A percentile compares a stretch with the other conserved stretches of the same genome.
Evolutionary conservation across 2,888 invertebrate species (phyloP).

Genomic region (Spodoptera picta): DNA sequence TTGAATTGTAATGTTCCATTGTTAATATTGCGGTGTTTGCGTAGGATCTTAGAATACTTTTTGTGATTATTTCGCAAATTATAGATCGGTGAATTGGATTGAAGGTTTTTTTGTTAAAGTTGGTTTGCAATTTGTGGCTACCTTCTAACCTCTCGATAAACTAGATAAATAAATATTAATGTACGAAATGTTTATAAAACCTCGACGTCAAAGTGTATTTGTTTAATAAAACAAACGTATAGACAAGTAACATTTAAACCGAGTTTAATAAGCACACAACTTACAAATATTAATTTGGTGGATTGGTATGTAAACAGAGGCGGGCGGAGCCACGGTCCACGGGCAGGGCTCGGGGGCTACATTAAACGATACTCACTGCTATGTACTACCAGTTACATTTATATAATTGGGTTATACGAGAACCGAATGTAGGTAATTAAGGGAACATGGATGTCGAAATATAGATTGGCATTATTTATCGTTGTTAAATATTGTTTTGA

Average conservation of each 20-base stretch:
- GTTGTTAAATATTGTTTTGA: too few species aligned
- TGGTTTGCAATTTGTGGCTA: slow-evolving; percentile 8
- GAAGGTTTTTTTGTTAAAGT: slow-evolving; percentile 25
- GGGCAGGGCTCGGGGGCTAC: slow-evolving; percentile 65
- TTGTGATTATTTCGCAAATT: slow-evolving; percentile 46
- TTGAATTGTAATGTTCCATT: slow-evolving; percentile 63
- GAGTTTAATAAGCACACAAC: slow-evolving; percentile 67
- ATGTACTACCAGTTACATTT: slow-evolving; percentile 11
- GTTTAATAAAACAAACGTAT: slow-evolving; percentile 26
- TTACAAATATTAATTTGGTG: slow-evolving; percentile 79
- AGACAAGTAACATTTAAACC: slow-evolving; percentile 61
- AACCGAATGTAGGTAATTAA: background rate
- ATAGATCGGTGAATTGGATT: slow-evolving; percentile 36
- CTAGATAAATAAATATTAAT: background rate
- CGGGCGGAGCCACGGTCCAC: slow-evolving; percentile 69
- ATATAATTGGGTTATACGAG: slow-evolving; percentile 19
- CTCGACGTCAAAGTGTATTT: slow-evolving; percentile 47
- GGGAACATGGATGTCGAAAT: too few species aligned
- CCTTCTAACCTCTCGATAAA: slow-evolving; percentile 10
- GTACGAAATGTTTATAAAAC: slow-evolving; percentile 38
- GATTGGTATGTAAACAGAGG: slow-evolving; percentile 78
- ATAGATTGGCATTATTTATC: too few species aligned
- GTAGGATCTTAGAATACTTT: slow-evolving; percentile 62
- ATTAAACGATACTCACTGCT: slow-evolving; percentile 30
- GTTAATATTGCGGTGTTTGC: slow-evolving; percentile 75